A percentile compares a stretch with the other conserved stretches of the same genome.
phyloP scores from a whole-genome alignment of 2,113 vertebrate genomes.

The Rallus limicola region DNA sequence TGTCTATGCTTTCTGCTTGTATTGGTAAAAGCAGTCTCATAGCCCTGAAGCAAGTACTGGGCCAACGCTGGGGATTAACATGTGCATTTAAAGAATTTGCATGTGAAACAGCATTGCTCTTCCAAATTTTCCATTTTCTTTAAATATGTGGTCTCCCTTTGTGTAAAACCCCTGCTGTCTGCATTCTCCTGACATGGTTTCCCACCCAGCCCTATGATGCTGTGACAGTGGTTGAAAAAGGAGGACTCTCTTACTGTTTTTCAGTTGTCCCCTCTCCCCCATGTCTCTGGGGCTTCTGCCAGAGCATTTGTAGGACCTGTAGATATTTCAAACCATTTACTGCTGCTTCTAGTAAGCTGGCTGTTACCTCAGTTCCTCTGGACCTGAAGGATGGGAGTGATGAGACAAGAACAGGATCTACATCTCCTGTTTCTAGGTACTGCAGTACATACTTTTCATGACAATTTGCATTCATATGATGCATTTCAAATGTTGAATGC shows the following conservation, averaged over 20 bases:
- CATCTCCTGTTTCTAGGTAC: neutral
- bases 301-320: neutral
- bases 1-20: neutral
- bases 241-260: neutral
- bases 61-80: neutral
- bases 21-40: neutral
- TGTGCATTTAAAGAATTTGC: neutral
- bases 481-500: neutral
- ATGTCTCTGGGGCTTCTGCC: neutral
- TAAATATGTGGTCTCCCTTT: neutral
- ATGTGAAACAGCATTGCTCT: neutral
- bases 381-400: neutral
- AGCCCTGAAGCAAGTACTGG: neutral
- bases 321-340: neutral
- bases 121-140: neutral
- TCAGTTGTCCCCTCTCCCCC: no score
- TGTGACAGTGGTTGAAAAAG: neutral
- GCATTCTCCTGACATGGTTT: neutral
- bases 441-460: neutral
- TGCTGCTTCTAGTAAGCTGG: neutral
- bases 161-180: neutral
- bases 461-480: neutral
- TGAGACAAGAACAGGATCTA: neutral
- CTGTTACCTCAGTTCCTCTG: neutral
- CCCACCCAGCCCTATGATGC: neutral